Percentiles rank a stretch among this genome's conserved stretches.
Evolutionary conservation across 2,888 invertebrate species (phyloP).

Genomic region (Orthonevra nobilis): DNA sequence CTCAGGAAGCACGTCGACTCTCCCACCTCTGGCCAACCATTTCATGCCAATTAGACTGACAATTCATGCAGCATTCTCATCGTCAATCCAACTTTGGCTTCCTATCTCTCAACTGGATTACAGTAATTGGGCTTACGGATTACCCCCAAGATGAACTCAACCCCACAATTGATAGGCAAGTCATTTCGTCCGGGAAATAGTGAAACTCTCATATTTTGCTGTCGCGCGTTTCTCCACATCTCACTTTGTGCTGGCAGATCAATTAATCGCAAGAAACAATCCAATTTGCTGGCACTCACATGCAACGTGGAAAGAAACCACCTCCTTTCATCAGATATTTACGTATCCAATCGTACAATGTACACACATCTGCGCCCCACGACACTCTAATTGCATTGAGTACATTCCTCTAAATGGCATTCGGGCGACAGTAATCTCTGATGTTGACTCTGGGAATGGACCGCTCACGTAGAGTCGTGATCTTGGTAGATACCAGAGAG

Average conservation of each 20-base stretch:
- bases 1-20: too few relatives aligned
- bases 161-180: slow-evolving; percentile 13
- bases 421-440: slow-evolving; percentile 37
- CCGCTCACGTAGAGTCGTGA: too few relatives aligned
- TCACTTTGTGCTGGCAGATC: slow-evolving; percentile 8
- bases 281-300: slow-evolving; percentile 53
- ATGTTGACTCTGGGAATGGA: too few relatives aligned
- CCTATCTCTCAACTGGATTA: too few relatives aligned
- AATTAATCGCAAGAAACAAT: slow-evolving; percentile 51
- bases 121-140: slow-evolving; percentile 18
- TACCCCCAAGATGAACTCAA: neutral
- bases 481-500: slow-evolving; percentile 51
- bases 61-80: slow-evolving; percentile 4
- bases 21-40: too few relatives aligned
- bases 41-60: slow-evolving; percentile 8
- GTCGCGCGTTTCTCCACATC: slow-evolving; percentile 27
- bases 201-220: slow-evolving; percentile 21
- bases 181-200: slow-evolving; percentile 14
- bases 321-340: slow-evolving; percentile 33
- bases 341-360: too few relatives aligned
- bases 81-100: neutral
- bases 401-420: slow-evolving; percentile 36
- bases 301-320: too few relatives aligned
- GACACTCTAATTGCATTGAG: slow-evolving; percentile 44
- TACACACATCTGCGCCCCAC: too few relatives aligned